A percentile compares a stretch with the other conserved stretches of the same genome.
These are phyloP conservation scores for Lacanobia oleracea DNA, from an alignment of 2,888 invertebrate genomes.

Conservation along the genomic window DNA sequence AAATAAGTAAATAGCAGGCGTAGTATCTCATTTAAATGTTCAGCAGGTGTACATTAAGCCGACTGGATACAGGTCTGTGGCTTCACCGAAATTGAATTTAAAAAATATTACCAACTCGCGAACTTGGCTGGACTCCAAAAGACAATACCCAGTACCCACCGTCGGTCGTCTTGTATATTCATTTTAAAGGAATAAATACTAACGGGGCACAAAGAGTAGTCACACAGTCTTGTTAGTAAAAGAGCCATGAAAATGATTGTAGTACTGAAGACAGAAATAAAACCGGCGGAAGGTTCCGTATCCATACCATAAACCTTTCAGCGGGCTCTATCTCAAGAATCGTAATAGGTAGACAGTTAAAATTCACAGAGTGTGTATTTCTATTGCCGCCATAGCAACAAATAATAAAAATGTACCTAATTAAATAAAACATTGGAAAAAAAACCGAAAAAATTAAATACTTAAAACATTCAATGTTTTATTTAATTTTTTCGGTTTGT, in stretches of 20 bases:
- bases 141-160: slow-evolving; percentile 80
- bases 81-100: slow-evolving; percentile 90
- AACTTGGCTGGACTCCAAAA: slow-evolving; percentile 89
- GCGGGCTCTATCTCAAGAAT: no score
- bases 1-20: slow-evolving; percentile 79
- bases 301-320: no score
- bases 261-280: slow-evolving; percentile 27
- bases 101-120: slow-evolving; percentile 89
- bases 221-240: slow-evolving; percentile 74
- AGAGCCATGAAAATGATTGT: slow-evolving; percentile 52
- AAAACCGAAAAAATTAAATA: no score
- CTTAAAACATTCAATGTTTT: no score
- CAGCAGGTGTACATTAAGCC: slow-evolving; percentile 90
- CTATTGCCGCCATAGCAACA: no score
- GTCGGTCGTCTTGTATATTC: slow-evolving; percentile 84
- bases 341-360: no score
- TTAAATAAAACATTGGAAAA: no score
- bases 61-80: slow-evolving; percentile 87
- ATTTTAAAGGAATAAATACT: slow-evolving; percentile 87
- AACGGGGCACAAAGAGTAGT: slow-evolving; percentile 72
- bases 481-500: no score
- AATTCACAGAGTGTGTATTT: no score
- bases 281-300: slow-evolving; percentile 3
- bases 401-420: no score
- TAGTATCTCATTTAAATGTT: slow-evolving; percentile 88